Base-by-base conservation (phyloP, 2,888 invertebrate genomes). In the Gymnoscelis rufifasciata region DNA sequence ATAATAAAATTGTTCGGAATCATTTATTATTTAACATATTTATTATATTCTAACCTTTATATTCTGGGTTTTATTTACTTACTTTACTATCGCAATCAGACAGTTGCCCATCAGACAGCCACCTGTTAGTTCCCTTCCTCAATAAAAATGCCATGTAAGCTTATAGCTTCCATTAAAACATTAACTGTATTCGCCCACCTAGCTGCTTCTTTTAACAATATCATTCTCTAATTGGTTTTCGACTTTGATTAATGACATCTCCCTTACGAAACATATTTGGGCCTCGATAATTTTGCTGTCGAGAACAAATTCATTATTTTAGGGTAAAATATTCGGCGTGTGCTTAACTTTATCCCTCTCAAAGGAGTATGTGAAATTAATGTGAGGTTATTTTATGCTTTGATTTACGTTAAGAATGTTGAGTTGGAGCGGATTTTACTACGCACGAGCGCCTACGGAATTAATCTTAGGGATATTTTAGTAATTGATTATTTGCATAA, bases 211-310 rank as follows among this genome's bases (percentile, higher is more conserved):
- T 45, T 42, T 49, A 56, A 59, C 59, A 59, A 56, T 56, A 59
- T 55, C 56, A 56, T 54, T 54, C 50, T 51, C 53, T 59, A 59
- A 59, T 59, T 59, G 59, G 51, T 59, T 59, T 59, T 51, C 42
- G 59, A 53, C 59, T 48, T 54, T 59, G 59, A 59, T 56, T 55
- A 55, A 59, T 46, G 56, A 54, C 24, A 44, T 8, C 15, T 39
- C 49, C 49, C 47, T 55, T 54, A 55, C 54, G 39, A 39, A 46
- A 52, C 54, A 51, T 47, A 47, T 54, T 54, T 47, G 35, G 42
- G 43, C 38, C 40, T 43, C 51, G 40, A 51, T 56, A 54, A 52
- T 48, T 52, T 52, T 26, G 51, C 51, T 52, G 47, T 44, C 44
- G 47, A 37, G 24, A 47, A 53, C 54, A 54, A 49, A 41, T 47